phyloP scores from a whole-genome alignment of 1,140 invertebrate genomes.

The Rhagoletis zephyria region DNA sequence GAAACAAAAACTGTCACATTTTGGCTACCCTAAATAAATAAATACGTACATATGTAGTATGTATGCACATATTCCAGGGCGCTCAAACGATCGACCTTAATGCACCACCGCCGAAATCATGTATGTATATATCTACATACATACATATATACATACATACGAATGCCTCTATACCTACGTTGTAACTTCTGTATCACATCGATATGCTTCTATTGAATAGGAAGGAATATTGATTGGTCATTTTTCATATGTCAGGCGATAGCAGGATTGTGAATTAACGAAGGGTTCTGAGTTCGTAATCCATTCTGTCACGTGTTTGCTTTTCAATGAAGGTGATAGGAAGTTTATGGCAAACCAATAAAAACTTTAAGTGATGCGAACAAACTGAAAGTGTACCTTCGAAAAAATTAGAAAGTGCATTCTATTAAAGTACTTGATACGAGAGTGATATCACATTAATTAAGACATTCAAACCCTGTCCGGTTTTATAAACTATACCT shows the following conservation, averaged over 20 bases:
- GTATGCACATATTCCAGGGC: background rate
- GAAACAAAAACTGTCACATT: conserved; percentile 51
- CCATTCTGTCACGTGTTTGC: background rate
- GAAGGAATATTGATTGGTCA: background rate
- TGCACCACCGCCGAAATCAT: background rate
- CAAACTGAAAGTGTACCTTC: background rate
- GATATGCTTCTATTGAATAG: background rate
- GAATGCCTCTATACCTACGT: background rate
- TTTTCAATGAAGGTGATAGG: background rate
- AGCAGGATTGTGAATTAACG: background rate
- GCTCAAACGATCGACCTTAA: background rate
- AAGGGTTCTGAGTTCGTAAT: background rate
- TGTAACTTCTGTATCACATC: background rate
- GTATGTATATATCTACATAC: background rate
- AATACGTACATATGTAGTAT: background rate
- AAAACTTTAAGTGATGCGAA: background rate
- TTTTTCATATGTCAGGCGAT: background rate
- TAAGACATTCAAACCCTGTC: too few relatives aligned
- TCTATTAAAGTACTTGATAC: background rate
- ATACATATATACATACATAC: background rate
- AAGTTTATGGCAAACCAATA: background rate
- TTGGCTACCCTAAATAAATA: conserved; percentile 39
- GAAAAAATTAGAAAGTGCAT: background rate
- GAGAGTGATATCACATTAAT: too few relatives aligned
- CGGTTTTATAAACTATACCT: too few relatives aligned